Evolutionary conservation across 2,113 vertebrate genomes (phyloP).

Genomic region (Saccopteryx leptura): DNA sequence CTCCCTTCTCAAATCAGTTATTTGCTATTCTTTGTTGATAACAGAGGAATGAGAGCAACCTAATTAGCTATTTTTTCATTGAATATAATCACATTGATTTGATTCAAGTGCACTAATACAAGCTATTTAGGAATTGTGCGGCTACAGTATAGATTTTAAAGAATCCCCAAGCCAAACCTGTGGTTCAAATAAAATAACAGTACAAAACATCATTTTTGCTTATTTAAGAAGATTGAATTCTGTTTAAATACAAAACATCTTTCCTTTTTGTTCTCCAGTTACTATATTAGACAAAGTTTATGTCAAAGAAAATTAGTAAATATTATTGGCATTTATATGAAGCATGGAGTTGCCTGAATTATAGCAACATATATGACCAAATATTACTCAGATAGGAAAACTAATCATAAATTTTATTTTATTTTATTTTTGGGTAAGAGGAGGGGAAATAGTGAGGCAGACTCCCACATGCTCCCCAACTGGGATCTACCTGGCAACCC

Average conservation of each 20-base stretch:
- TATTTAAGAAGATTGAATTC: constrained; percentile 16
- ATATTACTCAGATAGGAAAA: background rate
- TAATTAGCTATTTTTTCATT: constrained; percentile 83
- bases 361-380: background rate
- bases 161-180: constrained; percentile 23
- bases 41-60: constrained; percentile 68
- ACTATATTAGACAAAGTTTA: background rate
- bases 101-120: background rate
- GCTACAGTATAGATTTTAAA: background rate
- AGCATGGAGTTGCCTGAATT: background rate
- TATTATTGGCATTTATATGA: background rate
- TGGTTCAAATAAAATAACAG: constrained; percentile 53
- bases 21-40: constrained; percentile 78
- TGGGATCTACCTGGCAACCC: too few species aligned
- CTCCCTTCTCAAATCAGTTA: constrained; percentile 80
- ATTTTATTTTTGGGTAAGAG: too few species aligned
- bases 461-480: too few species aligned
- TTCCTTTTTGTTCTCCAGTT: background rate
- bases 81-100: constrained; percentile 70
- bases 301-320: constrained; percentile 33
- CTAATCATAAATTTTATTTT: background rate
- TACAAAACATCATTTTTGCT: background rate
- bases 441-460: too few species aligned
- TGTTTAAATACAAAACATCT: background rate
- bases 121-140: constrained; percentile 33